A percentile compares a stretch with the other conserved stretches of the same genome.
These are phyloP conservation scores for Yponomeuta cagnagella DNA, from an alignment of 2,888 invertebrate genomes.

Conservation along the genomic window DNA sequence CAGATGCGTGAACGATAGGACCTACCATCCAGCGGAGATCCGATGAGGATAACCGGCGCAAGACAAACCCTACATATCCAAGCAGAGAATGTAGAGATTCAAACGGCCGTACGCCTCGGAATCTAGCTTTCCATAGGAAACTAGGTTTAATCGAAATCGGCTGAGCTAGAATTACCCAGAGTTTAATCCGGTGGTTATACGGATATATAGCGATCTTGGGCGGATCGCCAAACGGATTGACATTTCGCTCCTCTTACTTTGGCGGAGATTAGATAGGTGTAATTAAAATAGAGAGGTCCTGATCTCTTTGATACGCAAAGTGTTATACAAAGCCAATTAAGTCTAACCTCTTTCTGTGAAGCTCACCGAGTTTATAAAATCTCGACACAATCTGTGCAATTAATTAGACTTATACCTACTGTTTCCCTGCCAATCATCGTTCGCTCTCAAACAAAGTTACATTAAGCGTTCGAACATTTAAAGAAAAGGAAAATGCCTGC, in stretches of 20 bases:
- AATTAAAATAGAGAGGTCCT: not conserved
- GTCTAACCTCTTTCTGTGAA: not conserved
- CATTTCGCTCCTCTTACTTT: not conserved
- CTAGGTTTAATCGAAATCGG: not conserved
- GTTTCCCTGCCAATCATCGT: not conserved
- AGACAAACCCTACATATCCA: not conserved
- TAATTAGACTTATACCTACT: not conserved
- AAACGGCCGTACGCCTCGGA: not conserved
- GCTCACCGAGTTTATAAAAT: not conserved
- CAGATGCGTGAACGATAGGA: constrained; percentile 1
- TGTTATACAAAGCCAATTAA: not conserved
- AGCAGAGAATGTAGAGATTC: not conserved
- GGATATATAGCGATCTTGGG: not conserved
- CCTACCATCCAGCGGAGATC: not conserved
- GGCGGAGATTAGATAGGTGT: not conserved
- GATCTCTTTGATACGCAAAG: not conserved
- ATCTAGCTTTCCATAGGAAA: not conserved
- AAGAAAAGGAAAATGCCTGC: not conserved
- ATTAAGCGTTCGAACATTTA: not conserved
- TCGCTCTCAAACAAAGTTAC: not conserved
- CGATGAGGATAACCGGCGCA: not conserved
- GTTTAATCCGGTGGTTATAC: not conserved
- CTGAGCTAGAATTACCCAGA: not conserved
- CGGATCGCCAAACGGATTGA: constrained; percentile 1
- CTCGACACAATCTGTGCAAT: not conserved